A percentile compares a stretch with the other conserved stretches of the same genome.
These are phyloP conservation scores for Episyrphus balteatus DNA, from an alignment of 1,140 invertebrate species.

Conservation along the genomic window DNA sequence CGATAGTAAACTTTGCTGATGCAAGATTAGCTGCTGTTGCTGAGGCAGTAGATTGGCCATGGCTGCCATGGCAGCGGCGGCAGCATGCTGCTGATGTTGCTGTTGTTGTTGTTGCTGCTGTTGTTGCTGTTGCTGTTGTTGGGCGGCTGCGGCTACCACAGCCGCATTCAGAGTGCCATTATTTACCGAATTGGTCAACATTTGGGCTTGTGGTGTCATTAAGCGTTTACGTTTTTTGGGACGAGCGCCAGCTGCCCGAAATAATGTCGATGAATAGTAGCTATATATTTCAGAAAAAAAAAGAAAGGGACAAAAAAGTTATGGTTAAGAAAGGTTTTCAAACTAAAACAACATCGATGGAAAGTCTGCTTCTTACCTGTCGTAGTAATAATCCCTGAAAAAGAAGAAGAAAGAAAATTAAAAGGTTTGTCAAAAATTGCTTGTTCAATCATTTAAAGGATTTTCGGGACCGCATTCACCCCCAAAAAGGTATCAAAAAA, in stretches of 20 bases:
- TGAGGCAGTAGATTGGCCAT: conserved; percentile 35
- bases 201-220: conserved; percentile 39
- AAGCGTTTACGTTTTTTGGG: conserved; percentile 49
- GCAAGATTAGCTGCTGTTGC: conserved; percentile 31
- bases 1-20: conserved; percentile 26
- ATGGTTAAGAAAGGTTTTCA: not conserved
- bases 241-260: conserved; percentile 39
- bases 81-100: conserved; percentile 32
- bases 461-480: not conserved
- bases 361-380: conserved; percentile 6
- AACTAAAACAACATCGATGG: too few relatives aligned
- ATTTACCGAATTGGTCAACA: conserved; percentile 10
- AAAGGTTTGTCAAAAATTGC: not conserved
- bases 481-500: not conserved
- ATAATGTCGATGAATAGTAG: conserved; percentile 50
- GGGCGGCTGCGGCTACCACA: conserved; percentile 20
- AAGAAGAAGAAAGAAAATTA: conserved; percentile 1
- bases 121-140: conserved; percentile 25
- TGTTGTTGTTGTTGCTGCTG: conserved; percentile 29
- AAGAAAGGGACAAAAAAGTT: not conserved
- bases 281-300: conserved; percentile 17
- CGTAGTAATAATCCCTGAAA: conserved; percentile 33
- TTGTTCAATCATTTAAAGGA: not conserved
- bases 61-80: conserved; percentile 32
- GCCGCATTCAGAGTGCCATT: conserved; percentile 19